These are phyloP conservation scores for Bombus sibiricus DNA, from an alignment of 1,140 invertebrate genomes.

Conservation along the genomic window DNA sequence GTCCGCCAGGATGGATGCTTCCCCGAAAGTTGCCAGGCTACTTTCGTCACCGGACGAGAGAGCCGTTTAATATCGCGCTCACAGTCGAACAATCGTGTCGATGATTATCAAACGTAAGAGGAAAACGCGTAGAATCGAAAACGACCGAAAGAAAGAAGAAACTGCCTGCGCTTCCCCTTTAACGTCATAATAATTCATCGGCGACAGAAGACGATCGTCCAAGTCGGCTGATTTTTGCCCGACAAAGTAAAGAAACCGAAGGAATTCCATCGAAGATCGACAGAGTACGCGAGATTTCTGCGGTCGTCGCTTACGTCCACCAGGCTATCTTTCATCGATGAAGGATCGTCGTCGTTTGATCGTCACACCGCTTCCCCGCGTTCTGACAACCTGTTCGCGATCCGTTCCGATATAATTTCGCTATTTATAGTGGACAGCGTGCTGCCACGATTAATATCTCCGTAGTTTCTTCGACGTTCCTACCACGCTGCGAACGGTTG, in stretches of 20 bases:
- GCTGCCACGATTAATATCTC: constrained; percentile 75
- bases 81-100: constrained; percentile 52
- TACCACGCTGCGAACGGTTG: constrained; percentile 29
- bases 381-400: constrained; percentile 75
- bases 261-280: constrained; percentile 51
- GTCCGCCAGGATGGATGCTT: constrained; percentile 7
- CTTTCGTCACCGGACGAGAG: not conserved
- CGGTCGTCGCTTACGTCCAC: constrained; percentile 43
- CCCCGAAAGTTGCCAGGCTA: constrained; percentile 22
- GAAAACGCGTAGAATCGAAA: constrained; percentile 41
- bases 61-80: constrained; percentile 3
- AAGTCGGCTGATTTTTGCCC: constrained; percentile 59
- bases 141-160: constrained; percentile 19
- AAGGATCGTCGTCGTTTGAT: constrained; percentile 42
- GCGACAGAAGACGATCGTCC: constrained; percentile 60
- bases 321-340: constrained; percentile 61
- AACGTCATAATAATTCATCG: constrained; percentile 75
- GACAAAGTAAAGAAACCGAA: constrained; percentile 54
- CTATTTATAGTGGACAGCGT: constrained; percentile 76
- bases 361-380: constrained; percentile 57
- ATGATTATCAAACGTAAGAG: constrained; percentile 64
- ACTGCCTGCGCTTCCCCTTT: constrained; percentile 42
- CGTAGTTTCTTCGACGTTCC: constrained; percentile 41
- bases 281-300: constrained; percentile 40
- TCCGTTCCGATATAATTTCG: constrained; percentile 73